These are phyloP conservation scores for Phataginus tricuspis DNA, from an alignment of 2,797 vertebrate genomes.

Conservation along the genomic window DNA sequence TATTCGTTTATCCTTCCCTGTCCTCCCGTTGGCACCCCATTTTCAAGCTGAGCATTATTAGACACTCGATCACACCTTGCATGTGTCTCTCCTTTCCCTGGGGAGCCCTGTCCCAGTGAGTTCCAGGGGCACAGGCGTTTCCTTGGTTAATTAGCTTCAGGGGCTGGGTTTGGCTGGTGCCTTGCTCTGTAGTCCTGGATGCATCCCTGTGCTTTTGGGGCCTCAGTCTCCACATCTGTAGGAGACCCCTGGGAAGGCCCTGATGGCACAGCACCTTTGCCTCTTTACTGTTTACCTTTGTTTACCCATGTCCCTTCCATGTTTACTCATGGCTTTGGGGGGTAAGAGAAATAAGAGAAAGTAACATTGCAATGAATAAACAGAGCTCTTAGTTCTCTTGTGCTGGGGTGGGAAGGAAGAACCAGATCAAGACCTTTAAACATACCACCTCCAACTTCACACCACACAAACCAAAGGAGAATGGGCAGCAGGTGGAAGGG, in stretches of 20 bases:
- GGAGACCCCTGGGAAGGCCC: neutral
- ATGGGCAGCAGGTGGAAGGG: neutral
- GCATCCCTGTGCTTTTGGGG: neutral
- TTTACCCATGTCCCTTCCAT: neutral
- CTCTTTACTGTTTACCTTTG: neutral
- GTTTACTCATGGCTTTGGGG: accelerated
- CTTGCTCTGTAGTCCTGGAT: accelerated
- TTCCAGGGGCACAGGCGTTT: neutral
- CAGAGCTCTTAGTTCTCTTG: neutral
- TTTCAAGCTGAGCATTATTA: neutral
- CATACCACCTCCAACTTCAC: neutral
- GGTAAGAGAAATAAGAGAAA: neutral
- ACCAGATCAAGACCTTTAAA: neutral
- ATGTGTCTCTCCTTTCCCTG: neutral
- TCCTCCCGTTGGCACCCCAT: neutral
- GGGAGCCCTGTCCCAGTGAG: neutral
- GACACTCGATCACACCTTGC: neutral
- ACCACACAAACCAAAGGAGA: accelerated
- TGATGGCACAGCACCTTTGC: neutral
- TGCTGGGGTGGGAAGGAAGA: neutral
- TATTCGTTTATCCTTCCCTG: neutral
- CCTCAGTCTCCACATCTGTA: neutral
- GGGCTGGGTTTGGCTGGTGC: neutral
- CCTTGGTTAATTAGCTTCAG: neutral
- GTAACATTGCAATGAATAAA: neutral